These are phyloP conservation scores for Chauna torquata DNA, from an alignment of 2,113 vertebrate genomes.

Conservation along the genomic window DNA sequence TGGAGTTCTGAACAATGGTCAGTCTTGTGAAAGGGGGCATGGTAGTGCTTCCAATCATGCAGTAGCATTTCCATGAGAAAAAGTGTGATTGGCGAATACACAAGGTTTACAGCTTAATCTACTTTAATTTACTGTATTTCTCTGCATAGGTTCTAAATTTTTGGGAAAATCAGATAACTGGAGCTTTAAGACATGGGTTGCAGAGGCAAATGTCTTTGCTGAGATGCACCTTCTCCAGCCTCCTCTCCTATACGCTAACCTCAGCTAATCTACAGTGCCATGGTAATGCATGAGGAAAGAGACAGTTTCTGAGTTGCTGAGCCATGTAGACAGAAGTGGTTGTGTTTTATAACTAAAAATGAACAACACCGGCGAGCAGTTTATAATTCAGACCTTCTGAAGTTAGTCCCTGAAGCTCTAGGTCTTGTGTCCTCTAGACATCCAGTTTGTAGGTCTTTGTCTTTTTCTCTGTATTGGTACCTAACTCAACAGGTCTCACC, in stretches of 20 bases:
- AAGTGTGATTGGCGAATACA: neutral
- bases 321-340: constrained; percentile 18
- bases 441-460: neutral
- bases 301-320: constrained; percentile 18
- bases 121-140: too few species aligned
- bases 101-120: neutral
- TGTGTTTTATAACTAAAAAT: neutral
- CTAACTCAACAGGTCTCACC: fast-evolving
- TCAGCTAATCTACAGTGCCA: constrained; percentile 30
- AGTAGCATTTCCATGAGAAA: neutral
- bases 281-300: constrained; percentile 36
- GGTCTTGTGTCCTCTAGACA: neutral
- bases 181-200: neutral
- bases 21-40: fast-evolving
- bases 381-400: neutral
- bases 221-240: constrained; percentile 24
- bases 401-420: neutral
- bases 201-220: neutral
- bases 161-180: neutral
- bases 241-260: neutral
- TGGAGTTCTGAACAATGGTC: neutral
- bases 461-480: neutral
- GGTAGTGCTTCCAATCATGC: neutral
- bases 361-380: neutral
- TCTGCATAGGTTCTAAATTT: too few species aligned